These are phyloP conservation scores for Drosophila conformis DNA, from an alignment of 2,888 invertebrate species.

Conservation along the genomic window DNA sequence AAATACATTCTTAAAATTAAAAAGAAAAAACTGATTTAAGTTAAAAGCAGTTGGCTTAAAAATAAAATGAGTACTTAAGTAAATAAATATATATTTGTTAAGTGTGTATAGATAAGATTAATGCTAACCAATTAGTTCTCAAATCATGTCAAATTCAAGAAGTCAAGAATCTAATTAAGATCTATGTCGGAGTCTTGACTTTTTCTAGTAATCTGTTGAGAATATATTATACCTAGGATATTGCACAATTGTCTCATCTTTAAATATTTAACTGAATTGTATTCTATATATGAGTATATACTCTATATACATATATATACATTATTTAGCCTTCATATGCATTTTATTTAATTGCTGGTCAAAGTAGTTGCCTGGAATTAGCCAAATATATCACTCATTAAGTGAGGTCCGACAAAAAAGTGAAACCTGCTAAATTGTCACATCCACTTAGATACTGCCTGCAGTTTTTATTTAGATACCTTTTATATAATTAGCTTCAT, in stretches of 20 bases:
- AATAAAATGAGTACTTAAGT: not conserved
- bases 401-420: conserved; percentile 11
- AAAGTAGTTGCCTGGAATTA: conserved; percentile 31
- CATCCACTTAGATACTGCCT: conserved; percentile 24
- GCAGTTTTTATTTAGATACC: conserved; percentile 21
- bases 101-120: not conserved
- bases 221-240: not conserved
- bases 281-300: not conserved
- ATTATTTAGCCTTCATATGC: conserved; percentile 13
- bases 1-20: not conserved
- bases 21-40: not conserved
- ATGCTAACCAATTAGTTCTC: not conserved
- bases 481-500: conserved; percentile 75
- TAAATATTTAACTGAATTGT: not conserved
- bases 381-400: conserved; percentile 47
- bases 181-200: not conserved
- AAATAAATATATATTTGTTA: not conserved
- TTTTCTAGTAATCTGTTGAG: accelerated
- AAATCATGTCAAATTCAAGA: not conserved
- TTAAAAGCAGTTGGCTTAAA: not conserved
- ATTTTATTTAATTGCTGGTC: conserved; percentile 59
- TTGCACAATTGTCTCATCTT: not conserved
- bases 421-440: conserved; percentile 51
- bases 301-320: not conserved
- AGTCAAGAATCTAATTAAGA: not conserved